Percentiles rank a stretch among this genome's conserved stretches.
These are phyloP conservation scores for Lycia hirtaria DNA, from an alignment of 2,888 invertebrate species.

Conservation along the genomic window DNA sequence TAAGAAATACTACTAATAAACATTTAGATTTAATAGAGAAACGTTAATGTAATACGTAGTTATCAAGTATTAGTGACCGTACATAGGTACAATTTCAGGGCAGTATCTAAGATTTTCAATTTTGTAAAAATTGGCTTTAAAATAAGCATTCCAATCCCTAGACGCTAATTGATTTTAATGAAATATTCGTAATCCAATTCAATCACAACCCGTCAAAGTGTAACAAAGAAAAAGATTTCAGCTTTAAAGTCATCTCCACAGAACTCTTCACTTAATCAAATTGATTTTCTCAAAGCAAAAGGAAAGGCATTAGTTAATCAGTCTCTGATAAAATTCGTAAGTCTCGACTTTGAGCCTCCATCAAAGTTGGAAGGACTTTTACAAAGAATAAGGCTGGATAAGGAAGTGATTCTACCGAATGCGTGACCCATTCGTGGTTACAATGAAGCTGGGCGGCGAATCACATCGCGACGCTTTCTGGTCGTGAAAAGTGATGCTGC, in stretches of 20 bases:
- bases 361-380: slow-evolving; percentile 35
- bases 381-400: slow-evolving; percentile 33
- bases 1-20: too few relatives aligned
- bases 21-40: too few relatives aligned
- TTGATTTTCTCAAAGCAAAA: slow-evolving; percentile 36
- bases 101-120: background rate
- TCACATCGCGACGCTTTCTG: slow-evolving; percentile 4
- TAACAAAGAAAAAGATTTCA: slow-evolving; percentile 27
- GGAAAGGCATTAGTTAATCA: slow-evolving; percentile 41
- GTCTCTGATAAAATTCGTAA: slow-evolving; percentile 37
- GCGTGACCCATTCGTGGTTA: slow-evolving; percentile 35
- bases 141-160: slow-evolving; percentile 21
- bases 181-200: slow-evolving; percentile 24
- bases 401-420: slow-evolving; percentile 36
- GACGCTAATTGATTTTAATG: slow-evolving; percentile 27
- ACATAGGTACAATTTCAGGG: too few relatives aligned
- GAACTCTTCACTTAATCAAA: slow-evolving; percentile 42
- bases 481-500: too few relatives aligned
- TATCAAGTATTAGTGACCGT: too few relatives aligned
- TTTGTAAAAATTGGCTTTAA: too few relatives aligned
- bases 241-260: slow-evolving; percentile 33
- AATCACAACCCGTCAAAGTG: slow-evolving; percentile 19
- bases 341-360: slow-evolving; percentile 35
- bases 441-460: slow-evolving; percentile 13
- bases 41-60: too few relatives aligned